phyloP scores from a whole-genome alignment of 2,113 vertebrate species.

The Sula dactylatra region DNA sequence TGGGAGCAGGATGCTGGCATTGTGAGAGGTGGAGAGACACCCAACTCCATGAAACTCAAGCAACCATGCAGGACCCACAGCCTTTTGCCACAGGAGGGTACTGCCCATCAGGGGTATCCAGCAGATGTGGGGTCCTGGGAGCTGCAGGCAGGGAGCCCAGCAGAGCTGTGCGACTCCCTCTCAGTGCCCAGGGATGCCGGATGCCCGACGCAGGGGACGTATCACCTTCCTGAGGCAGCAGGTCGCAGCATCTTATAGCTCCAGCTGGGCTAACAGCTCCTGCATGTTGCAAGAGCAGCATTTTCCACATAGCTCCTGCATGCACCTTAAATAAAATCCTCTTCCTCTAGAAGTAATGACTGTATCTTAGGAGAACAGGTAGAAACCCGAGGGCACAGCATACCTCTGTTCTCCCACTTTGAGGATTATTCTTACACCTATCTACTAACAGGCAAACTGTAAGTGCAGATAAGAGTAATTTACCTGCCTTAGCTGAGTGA shows the following conservation, averaged over 20 bases:
- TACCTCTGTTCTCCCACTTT: not conserved
- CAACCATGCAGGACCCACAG: not conserved
- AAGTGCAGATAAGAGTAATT: not conserved
- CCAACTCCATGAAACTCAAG: not conserved
- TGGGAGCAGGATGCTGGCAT: not conserved
- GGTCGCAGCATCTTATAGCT: not conserved
- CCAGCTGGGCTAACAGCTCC: not conserved
- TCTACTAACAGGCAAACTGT: not conserved
- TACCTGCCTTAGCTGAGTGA: not conserved
- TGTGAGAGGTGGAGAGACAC: not conserved
- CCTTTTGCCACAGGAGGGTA: not conserved
- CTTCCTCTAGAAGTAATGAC: not conserved
- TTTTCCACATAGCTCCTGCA: not conserved
- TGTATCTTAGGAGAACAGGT: not conserved
- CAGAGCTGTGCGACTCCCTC: not conserved
- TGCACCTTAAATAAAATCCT: not conserved
- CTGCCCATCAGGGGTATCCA: not conserved
- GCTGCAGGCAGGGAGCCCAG: not conserved
- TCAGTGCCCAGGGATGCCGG: not conserved
- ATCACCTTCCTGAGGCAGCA: not conserved
- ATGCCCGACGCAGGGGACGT: rapidly evolving
- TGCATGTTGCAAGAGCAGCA: not conserved
- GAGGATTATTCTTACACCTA: not conserved
- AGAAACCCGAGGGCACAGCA: not conserved
- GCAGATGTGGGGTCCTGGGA: not conserved